Evolutionary conservation across 2,888 invertebrate genomes (phyloP).

Genomic region (Tetramorium bicarinatum): DNA sequence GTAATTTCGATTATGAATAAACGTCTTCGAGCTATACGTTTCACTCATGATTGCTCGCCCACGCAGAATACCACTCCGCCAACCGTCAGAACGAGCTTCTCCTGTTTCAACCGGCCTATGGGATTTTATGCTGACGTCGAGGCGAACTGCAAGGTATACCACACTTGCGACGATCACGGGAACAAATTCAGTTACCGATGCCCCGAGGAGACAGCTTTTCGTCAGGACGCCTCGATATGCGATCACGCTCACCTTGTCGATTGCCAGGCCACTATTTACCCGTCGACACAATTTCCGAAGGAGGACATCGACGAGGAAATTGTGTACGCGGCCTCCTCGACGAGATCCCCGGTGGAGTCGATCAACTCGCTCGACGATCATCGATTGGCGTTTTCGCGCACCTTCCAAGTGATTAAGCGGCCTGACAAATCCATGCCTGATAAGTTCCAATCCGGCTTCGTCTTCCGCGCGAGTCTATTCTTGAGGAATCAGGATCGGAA

Average conservation of each 20-base stretch:
- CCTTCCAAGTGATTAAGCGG: constrained; percentile 55
- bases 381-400: constrained; percentile 49
- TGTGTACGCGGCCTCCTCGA: neutral
- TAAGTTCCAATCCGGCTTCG: constrained; percentile 58
- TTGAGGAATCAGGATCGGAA: constrained; percentile 34
- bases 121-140: constrained; percentile 82
- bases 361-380: constrained; percentile 1
- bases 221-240: constrained; percentile 83
- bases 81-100: constrained; percentile 77
- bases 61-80: constrained; percentile 78
- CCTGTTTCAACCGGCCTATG: constrained; percentile 76
- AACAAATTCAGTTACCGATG: constrained; percentile 83
- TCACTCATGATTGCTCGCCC: constrained; percentile 16
- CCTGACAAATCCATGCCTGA: constrained; percentile 39
- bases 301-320: constrained; percentile 10
- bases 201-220: constrained; percentile 83
- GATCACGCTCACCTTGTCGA: constrained; percentile 83
- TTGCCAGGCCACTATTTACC: constrained; percentile 66
- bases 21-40: neutral
- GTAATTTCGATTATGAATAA: neutral
- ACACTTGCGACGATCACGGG: constrained; percentile 83
- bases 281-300: constrained; percentile 17
- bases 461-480: constrained; percentile 62
- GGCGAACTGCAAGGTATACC: constrained; percentile 80
- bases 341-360: constrained; percentile 12